A percentile compares a stretch with the other conserved stretches of the same genome.
These are phyloP conservation scores for Eudemis profundana DNA, from an alignment of 2,888 invertebrate species.

Conservation along the genomic window DNA sequence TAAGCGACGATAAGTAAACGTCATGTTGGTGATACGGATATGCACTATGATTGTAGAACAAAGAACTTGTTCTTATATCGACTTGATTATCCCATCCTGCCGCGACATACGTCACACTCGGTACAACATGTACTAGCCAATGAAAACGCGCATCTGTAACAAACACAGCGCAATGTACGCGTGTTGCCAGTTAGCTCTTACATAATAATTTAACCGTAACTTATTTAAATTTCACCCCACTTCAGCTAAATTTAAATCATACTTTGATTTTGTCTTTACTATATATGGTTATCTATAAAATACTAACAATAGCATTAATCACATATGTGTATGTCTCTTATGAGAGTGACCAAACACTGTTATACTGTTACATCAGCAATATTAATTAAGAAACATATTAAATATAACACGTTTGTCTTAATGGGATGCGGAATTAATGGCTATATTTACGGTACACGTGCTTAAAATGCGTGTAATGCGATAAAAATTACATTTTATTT, in stretches of 20 bases:
- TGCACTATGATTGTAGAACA: neutral
- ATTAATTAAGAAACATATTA: neutral
- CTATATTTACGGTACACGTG: neutral
- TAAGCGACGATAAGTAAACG: conserved; percentile 12
- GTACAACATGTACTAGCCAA: no score
- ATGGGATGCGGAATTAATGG: neutral
- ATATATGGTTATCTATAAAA: neutral
- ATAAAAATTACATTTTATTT: neutral
- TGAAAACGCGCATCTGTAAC: no score
- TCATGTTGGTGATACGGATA: conserved; percentile 17
- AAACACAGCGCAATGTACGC: no score
- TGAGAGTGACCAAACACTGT: neutral
- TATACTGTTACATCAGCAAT: neutral
- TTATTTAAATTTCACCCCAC: no score
- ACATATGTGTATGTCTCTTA: neutral
- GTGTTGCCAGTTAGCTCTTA: no score
- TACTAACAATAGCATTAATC: conserved; percentile 1
- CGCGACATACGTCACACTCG: no score
- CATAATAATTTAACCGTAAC: no score
- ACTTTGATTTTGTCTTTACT: neutral
- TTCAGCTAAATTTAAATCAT: neutral
- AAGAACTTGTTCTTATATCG: neutral
- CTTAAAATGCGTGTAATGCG: conserved; percentile 2
- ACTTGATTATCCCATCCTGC: neutral
- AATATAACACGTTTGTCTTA: conserved; percentile 2